A percentile compares a stretch with the other conserved stretches of the same genome.
phyloP scores from a whole-genome alignment of 2,888 invertebrate species.

The Ypsolopha sequella region DNA sequence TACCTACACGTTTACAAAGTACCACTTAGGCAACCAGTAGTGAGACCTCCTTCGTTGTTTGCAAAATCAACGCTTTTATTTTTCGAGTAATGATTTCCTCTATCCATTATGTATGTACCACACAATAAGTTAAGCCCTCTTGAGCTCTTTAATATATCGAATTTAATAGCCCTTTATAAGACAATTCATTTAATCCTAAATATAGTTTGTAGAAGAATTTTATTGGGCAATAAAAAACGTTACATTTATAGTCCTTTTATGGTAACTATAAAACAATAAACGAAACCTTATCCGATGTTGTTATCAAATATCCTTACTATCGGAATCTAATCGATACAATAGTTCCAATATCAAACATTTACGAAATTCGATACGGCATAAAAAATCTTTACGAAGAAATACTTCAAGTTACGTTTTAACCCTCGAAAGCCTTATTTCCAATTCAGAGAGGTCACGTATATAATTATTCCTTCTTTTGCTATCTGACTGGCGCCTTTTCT shows the following conservation, averaged over 20 bases:
- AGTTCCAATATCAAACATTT: conserved; percentile 16
- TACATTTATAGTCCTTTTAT: conserved; percentile 30
- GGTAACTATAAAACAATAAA: conserved; percentile 33
- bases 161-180: no score
- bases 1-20: conserved; percentile 16
- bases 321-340: conserved; percentile 18
- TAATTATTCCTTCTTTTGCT: conserved; percentile 37
- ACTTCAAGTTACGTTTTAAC: not conserved
- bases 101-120: no score
- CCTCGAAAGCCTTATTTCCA: conserved; percentile 20
- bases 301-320: conserved; percentile 34
- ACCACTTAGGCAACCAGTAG: conserved; percentile 15
- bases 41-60: conserved; percentile 22
- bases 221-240: conserved; percentile 14
- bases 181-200: conserved; percentile 10
- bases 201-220: conserved; percentile 9
- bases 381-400: not conserved
- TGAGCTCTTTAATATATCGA: no score
- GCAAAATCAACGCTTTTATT: conserved; percentile 26
- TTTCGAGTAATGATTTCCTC: no score
- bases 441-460: conserved; percentile 42
- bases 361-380: conserved; percentile 32
- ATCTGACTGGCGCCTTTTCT: conserved; percentile 35
- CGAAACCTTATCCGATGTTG: conserved; percentile 16
- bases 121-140: no score